These are phyloP conservation scores for Spheniscus mendiculus DNA, from an alignment of 2,113 vertebrate genomes.

Conservation along the genomic window DNA sequence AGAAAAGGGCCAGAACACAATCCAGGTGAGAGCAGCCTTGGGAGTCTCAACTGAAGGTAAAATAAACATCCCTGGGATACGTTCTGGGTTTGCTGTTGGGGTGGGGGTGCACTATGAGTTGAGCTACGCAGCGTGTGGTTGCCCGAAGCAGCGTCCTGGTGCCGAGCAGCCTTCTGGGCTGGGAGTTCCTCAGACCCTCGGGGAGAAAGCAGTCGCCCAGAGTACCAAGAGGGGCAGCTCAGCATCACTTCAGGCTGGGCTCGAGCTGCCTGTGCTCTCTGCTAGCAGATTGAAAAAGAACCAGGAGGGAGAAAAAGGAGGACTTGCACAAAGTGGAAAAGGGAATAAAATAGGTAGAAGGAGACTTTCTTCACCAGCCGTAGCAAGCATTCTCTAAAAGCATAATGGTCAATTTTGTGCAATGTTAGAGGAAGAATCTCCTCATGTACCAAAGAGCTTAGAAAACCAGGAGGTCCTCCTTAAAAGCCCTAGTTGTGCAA, in stretches of 20 bases:
- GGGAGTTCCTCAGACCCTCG: fast-evolving
- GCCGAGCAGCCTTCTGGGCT: not conserved
- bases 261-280: not conserved
- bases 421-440: not conserved
- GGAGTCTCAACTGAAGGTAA: not conserved
- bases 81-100: not conserved
- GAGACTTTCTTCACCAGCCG: not conserved
- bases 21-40: fast-evolving
- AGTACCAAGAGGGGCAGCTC: not conserved
- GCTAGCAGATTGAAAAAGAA: not conserved
- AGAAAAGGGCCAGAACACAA: not conserved
- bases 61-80: fast-evolving
- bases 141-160: not conserved
- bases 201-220: not conserved
- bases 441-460: not conserved
- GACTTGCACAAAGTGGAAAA: not conserved
- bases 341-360: fast-evolving
- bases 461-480: not conserved
- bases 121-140: fast-evolving
- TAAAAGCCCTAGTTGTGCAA: not conserved
- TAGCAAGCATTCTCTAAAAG: not conserved
- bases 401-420: fast-evolving
- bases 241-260: not conserved
- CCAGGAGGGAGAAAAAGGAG: not conserved
- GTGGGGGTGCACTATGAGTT: fast-evolving